Evolutionary conservation across 2,888 invertebrate genomes (phyloP), one percentile per base, ranked within the genome.

Genomic region (Drosophila cognata): DNA sequence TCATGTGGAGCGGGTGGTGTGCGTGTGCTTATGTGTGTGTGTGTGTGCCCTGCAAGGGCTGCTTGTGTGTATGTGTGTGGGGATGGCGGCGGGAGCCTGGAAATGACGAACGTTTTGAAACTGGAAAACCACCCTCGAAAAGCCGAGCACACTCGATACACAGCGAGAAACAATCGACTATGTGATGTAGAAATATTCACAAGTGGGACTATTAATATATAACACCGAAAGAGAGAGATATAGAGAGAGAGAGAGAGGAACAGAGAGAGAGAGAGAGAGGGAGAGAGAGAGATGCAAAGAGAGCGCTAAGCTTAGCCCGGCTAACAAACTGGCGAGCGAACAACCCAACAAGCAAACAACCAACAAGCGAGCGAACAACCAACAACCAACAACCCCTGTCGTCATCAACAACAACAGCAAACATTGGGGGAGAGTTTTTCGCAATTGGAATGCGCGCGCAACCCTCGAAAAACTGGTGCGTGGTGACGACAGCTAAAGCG

Each of bases 361-460:
- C 79, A 78, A 52, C 72, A 56, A 77, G 38, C 18, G 38, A 18
- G n/a, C 41, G n/a, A 10, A 41, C 41, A 41, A 25, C 46, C 36
- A 36, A 36, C 36, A 36, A 36, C 21, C 46, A 46, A 46, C 81
- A 58, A 80, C 82, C 80, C 80, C 59, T 65, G 56, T 68, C 62
- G 56, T 57, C 79, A 62, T 53, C 69, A 69, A 35, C 64, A 61
- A 29, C 67, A 73, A 35, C 65, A 64, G 59, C 50, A 43, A 50
- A 53, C 29, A 76, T 81, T 70, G 89, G 89, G 84, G 89, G 84
- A 84, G 89, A 89, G 80, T 81, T 81, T 79, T 75, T 68, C n/a
- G 85, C 88, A 85, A 78, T 88, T 73, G 81, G 77, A 81, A 77
- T 87, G 84, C 81, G 89, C 88, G 85, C 85, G 79, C 89, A 87